Evolutionary conservation across 2,888 invertebrate genomes (phyloP), one percentile per base, ranked within the genome.

Genomic region (Strigamia maritima): DNA sequence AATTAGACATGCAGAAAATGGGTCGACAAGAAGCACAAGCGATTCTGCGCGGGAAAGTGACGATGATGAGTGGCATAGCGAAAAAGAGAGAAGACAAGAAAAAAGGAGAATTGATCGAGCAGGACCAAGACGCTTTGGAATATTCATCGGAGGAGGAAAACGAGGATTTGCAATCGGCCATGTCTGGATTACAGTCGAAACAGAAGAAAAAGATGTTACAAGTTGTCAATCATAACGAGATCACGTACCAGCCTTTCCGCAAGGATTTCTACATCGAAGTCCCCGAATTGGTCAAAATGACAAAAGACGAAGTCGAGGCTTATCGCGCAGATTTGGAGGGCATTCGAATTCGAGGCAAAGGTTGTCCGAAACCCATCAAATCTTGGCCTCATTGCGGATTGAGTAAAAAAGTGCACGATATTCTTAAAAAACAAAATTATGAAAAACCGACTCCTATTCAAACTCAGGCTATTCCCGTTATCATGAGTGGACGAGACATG

Each of bases 361-460:
- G 95, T 10, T 97, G 97, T 85, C 99, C 99, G 0, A 97, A 95
- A 85, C 91, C 91, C 8, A 95, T 99, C 80, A 94, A 92, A 87
- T 92, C 93, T 0, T 99, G 99, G 99, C 97, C 99, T 0, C 99
- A 99, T 84, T 97, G 97, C 85, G 99, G 99, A 6, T 94, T 98
- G 24, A 95, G 95, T 81, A 95, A 95, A 85, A 97, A 96, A 85
- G 94, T 98, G 85, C 89, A 98, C 86, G 97, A 97, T 84, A 91
- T 94, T 82, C 87, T 99, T 80, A 97, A 94, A 86, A 95, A 92
- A 87, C 84, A 86, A 79, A 84, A 91, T 80, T 99, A 96, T 86
- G 96, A 97, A 83, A 98, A 97, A 86, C 99, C 99, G 0, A 99
- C 99, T 0, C 98, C 99, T 0, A 99, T 99, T 84, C 99, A 99